These are phyloP conservation scores for Neuroscelio doddi DNA, from an alignment of 2,888 invertebrate species.

Conservation along the genomic window DNA sequence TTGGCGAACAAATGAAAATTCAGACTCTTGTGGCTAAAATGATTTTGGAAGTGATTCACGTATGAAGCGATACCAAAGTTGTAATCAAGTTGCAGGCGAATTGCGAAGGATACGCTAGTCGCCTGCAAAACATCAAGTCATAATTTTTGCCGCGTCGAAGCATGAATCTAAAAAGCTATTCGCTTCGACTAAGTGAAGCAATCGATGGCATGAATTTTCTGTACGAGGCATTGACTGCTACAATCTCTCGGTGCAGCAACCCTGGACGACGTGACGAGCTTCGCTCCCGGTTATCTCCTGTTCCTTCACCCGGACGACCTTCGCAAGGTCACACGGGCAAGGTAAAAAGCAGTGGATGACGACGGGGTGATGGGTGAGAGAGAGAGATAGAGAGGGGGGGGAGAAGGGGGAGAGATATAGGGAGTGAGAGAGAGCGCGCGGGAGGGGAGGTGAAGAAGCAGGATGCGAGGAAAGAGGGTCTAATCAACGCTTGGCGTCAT, in stretches of 20 bases:
- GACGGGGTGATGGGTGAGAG: constrained; percentile 55
- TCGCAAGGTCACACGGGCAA: constrained; percentile 68
- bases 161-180: constrained; percentile 7
- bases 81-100: not conserved
- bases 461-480: constrained; percentile 56
- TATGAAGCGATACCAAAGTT: too few species aligned
- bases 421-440: too few species aligned
- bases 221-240: constrained; percentile 3
- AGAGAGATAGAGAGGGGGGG: constrained; percentile 47
- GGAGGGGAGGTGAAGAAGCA: constrained; percentile 46
- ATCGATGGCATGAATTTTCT: not conserved
- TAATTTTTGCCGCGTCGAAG: not conserved
- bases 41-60: too few species aligned
- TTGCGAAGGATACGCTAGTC: not conserved
- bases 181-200: not conserved
- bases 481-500: constrained; percentile 72
- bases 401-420: constrained; percentile 49
- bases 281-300: constrained; percentile 54
- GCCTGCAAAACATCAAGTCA: constrained; percentile 7
- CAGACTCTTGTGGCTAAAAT: too few species aligned
- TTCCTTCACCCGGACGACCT: constrained; percentile 72
- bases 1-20: too few species aligned
- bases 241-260: constrained; percentile 24
- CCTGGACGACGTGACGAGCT: constrained; percentile 33
- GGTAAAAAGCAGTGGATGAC: constrained; percentile 57